Conservation (phyloP, 2,888 invertebrate genomes). For the Ectobius pallidus region DNA sequence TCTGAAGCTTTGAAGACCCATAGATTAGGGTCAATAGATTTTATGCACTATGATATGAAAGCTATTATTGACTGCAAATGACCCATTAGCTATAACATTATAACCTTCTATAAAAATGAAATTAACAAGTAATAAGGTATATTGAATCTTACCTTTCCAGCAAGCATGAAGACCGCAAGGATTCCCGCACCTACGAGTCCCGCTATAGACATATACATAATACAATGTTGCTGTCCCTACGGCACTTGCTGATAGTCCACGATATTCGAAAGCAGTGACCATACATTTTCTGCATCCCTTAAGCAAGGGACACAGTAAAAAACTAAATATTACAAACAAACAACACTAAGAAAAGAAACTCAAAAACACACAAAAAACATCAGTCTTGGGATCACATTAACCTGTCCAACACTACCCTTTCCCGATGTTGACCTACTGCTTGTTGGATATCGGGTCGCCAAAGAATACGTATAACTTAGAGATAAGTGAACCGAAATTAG, state of each 20-base stretch:
- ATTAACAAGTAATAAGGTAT: no score
- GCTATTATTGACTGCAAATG: no score
- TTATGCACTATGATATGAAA: no score
- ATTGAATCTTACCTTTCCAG: slow-evolving; percentile 12
- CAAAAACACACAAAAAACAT: background rate
- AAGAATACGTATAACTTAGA: background rate
- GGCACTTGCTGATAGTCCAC: background rate
- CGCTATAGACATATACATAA: slow-evolving; percentile 24
- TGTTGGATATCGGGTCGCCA: background rate
- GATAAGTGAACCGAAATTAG: no score
- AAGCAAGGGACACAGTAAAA: background rate
- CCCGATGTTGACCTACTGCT: background rate
- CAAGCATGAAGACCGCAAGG: slow-evolving; percentile 15
- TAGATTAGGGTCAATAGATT: no score
- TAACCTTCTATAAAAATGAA: no score
- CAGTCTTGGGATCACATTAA: background rate
- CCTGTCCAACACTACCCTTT: background rate
- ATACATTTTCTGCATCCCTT: slow-evolving; percentile 15
- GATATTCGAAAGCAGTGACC: background rate
- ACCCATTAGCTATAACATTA: no score
- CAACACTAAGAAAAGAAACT: background rate
- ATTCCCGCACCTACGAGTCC: background rate
- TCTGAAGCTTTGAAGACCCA: no score
- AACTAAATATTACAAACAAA: no score
- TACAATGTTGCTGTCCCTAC: background rate